Evolutionary conservation across 2,797 vertebrate genomes (phyloP).

Genomic region (Ibycter americanus): DNA sequence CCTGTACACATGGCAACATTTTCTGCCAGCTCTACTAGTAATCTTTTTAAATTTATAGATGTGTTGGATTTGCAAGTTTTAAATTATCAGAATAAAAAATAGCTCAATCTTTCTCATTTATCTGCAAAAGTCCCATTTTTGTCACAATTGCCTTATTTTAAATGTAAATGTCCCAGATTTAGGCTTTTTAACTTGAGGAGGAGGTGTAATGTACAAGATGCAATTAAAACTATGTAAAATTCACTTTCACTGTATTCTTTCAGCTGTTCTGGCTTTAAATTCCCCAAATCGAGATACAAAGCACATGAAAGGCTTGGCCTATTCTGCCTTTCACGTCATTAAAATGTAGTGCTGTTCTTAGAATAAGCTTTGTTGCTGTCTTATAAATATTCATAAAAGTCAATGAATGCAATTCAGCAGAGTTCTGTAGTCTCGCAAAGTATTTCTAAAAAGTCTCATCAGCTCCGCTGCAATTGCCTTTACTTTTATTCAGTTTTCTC

Average conservation of each 20-base stretch:
- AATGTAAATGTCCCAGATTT: neutral
- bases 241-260: neutral
- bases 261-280: neutral
- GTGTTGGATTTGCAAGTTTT: neutral
- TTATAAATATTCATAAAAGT: constrained; percentile 19
- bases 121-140: neutral
- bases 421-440: neutral
- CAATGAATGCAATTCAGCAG: neutral
- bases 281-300: neutral
- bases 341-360: neutral
- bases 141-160: neutral
- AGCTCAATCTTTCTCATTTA: neutral
- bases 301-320: neutral
- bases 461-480: neutral
- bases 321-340: neutral
- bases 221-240: neutral
- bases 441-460: neutral
- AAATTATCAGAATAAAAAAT: neutral
- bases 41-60: neutral
- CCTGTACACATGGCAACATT: neutral
- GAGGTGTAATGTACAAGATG: neutral
- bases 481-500: neutral
- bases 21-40: neutral
- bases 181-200: neutral
- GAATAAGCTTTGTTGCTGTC: neutral